Conservation (phyloP, 2,888 invertebrate genomes). For the Drosophila limbata region DNA sequence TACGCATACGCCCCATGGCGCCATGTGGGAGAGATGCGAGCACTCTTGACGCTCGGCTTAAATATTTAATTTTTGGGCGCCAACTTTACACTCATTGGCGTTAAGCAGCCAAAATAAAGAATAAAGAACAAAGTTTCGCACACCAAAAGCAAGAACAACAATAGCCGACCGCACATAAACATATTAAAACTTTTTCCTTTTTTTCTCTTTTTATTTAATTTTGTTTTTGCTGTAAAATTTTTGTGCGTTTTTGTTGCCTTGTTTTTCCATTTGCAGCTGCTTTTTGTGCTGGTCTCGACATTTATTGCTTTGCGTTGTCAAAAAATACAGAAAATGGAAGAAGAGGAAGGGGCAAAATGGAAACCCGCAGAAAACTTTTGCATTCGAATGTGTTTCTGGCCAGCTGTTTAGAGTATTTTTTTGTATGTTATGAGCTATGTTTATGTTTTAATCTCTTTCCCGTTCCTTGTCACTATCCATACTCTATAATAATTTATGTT, state of each 20-base stretch:
- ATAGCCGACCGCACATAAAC: constrained; percentile 68
- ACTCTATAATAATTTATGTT: constrained; percentile 59
- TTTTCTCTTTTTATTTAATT: constrained; percentile 12
- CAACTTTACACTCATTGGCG: constrained; percentile 67
- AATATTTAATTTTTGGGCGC: constrained; percentile 69
- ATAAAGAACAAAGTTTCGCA: constrained; percentile 41
- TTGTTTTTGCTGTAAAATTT: constrained; percentile 33
- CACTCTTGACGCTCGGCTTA: constrained; percentile 55
- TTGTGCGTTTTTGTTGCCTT: constrained; percentile 36
- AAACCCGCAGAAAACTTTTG: constrained; percentile 58
- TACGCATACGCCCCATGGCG: constrained; percentile 70
- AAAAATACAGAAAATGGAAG: constrained; percentile 33
- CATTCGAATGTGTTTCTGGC: constrained; percentile 30
- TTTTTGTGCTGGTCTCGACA: constrained; percentile 63
- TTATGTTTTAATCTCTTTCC: constrained; percentile 53
- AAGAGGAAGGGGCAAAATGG: constrained; percentile 8
- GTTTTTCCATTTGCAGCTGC: constrained; percentile 72
- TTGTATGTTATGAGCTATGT: constrained; percentile 63
- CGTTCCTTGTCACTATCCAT: constrained; percentile 13
- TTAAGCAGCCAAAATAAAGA: constrained; percentile 42
- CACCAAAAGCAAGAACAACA: constrained; percentile 18
- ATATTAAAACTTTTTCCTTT: constrained; percentile 70
- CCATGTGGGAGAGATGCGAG: constrained; percentile 5
- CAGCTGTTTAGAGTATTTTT: constrained; percentile 52
- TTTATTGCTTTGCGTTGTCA: constrained; percentile 74